Percentiles rank a stretch among this genome's conserved stretches.
Evolutionary conservation across 2,888 invertebrate genomes (phyloP).

Genomic region (Platycheirus albimanus): DNA sequence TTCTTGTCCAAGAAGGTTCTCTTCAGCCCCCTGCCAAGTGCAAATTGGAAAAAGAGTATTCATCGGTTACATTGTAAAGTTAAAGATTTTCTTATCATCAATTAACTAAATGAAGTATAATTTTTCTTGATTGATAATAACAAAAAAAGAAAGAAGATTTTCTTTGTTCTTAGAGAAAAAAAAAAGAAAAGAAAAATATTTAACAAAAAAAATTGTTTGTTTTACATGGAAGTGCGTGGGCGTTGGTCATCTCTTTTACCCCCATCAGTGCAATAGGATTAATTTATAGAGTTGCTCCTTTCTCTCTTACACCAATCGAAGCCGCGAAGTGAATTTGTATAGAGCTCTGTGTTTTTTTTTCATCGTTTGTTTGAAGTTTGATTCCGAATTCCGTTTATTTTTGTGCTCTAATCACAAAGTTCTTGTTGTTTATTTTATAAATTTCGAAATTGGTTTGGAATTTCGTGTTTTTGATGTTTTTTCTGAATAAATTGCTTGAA

Average conservation of each 20-base stretch:
- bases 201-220: constrained; percentile 49
- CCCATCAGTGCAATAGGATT: constrained; percentile 48
- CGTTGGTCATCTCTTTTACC: constrained; percentile 66
- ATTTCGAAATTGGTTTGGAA: neutral
- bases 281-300: constrained; percentile 36
- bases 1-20: constrained; percentile 12
- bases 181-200: constrained; percentile 3
- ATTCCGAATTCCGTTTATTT: constrained; percentile 21
- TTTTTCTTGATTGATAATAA: neutral
- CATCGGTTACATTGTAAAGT: neutral
- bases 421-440: neutral
- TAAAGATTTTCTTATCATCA: neutral
- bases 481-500: constrained; percentile 35
- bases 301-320: constrained; percentile 38
- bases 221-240: constrained; percentile 70
- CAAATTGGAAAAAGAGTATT: constrained; percentile 14
- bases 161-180: constrained; percentile 54
- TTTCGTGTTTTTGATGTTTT: constrained; percentile 52
- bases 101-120: neutral
- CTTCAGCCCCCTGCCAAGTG: constrained; percentile 56
- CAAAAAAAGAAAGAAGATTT: constrained; percentile 24
- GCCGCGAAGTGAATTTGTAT: constrained; percentile 27
- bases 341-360: constrained; percentile 5
- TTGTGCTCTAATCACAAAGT: constrained; percentile 14
- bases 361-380: constrained; percentile 42